Evolutionary conservation across 2,113 vertebrate species (phyloP), one percentile per base, ranked within the genome.

Genomic region (Carettochelys insculpta): DNA sequence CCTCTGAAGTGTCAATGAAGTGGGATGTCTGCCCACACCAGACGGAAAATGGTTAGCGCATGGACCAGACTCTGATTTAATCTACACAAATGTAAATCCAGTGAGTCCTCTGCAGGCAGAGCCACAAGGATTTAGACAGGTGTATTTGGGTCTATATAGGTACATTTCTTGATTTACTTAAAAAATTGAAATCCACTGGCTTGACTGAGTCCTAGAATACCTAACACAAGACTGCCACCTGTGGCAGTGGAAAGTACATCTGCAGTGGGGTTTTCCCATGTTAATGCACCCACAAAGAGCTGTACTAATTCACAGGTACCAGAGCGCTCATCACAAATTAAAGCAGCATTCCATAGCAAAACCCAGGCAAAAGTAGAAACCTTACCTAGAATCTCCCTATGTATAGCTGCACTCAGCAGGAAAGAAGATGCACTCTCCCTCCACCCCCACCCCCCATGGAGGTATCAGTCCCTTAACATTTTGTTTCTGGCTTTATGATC

Each of bases 261-360:
- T 5, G 71, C 48, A 76, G 71, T 52, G 0, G 2, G 0, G 0
- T 5, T 0, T 19, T 31, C 61, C 25, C 1, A 0, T 27, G 65
- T 11, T n/a, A 5, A 10, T 6, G 50, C 50, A 3, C 11, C 1
- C 0, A 0, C 7, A 8, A 0, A 0, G 52, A 34, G 19, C 65
- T 34, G 5, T 71, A 41, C 22, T 71, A 71, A 71, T 41, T 20
- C n/a, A 22, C 65, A 71, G 38, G 10, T 41, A 41, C 20, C 22
- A 24, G n/a, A 8, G 5, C n/a, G 20, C 65, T 41, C 65, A 43
- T 41, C 38, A 73, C 68, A 73, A 73, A 41, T 73, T 41, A 73
- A 73, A 73, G 41, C 38, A 73, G 68, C 12, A 19, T 9, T 73
- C 38, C 68, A 38, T 27, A 75, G 24, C 41, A 75, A 24, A 45